Evolutionary conservation across 2,888 invertebrate genomes (phyloP).

Genomic region (Meteorus cinctellus): DNA sequence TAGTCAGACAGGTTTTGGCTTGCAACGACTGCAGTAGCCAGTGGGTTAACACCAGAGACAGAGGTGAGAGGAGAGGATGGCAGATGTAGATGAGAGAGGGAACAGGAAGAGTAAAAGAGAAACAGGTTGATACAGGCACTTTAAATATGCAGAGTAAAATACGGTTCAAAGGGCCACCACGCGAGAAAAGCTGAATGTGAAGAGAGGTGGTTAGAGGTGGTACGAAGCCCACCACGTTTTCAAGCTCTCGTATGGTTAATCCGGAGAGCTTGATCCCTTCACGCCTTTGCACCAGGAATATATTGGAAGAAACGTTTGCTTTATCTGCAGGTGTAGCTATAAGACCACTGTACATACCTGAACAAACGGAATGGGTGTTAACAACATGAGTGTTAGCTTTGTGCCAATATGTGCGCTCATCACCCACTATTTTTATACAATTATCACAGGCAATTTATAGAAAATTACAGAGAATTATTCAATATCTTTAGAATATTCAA

Average conservation of each 20-base stretch:
- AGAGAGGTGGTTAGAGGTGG: conserved; percentile 23
- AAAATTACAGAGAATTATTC: too few species aligned
- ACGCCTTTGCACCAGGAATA: conserved; percentile 53
- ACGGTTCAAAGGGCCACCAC: conserved; percentile 55
- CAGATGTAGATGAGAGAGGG: conserved; percentile 3
- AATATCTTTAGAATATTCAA: too few species aligned
- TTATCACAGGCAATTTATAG: too few species aligned
- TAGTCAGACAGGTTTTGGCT: conserved; percentile 17
- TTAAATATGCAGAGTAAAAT: conserved; percentile 56
- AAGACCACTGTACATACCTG: neutral
- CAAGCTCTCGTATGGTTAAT: conserved; percentile 48
- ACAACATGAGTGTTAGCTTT: neutral
- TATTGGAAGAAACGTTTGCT: conserved; percentile 54
- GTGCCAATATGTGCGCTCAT: conserved; percentile 21
- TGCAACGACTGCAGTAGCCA: conserved; percentile 1
- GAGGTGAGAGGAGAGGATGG: neutral
- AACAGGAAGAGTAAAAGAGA: conserved; percentile 19
- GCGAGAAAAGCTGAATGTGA: conserved; percentile 49
- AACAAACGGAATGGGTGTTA: neutral
- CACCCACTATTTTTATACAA: too few species aligned
- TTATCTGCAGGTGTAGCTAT: neutral
- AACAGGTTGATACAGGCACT: conserved; percentile 41
- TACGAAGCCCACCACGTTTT: conserved; percentile 50
- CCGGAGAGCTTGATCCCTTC: conserved; percentile 49
- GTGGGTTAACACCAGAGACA: neutral